Evolutionary conservation across 2,888 invertebrate genomes (phyloP).

Genomic region (Isoperla grammatica): DNA sequence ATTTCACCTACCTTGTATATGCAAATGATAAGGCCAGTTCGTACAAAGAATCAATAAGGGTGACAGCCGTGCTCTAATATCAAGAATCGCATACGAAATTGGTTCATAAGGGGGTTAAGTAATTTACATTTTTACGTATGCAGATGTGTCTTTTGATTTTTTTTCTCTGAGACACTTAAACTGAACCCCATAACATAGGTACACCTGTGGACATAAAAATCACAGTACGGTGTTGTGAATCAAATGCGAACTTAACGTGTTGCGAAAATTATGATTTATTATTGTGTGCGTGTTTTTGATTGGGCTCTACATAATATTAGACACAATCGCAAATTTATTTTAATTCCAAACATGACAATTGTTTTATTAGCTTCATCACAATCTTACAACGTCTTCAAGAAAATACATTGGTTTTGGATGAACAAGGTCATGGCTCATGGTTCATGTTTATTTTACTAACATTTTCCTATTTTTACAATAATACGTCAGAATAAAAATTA

Average conservation of each 20-base stretch:
- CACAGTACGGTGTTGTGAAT: too few species aligned
- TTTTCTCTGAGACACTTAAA: not conserved
- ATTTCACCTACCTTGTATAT: constrained; percentile 1
- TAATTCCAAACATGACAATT: too few species aligned
- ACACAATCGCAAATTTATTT: too few species aligned
- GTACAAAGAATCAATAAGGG: not conserved
- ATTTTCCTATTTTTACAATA: too few species aligned
- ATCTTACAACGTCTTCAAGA: too few species aligned
- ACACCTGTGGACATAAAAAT: not conserved
- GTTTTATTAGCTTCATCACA: too few species aligned
- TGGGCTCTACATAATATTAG: constrained; percentile 4
- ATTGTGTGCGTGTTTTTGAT: not conserved
- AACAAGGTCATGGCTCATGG: too few species aligned
- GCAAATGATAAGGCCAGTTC: not conserved
- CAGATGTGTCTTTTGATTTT: constrained; percentile 14
- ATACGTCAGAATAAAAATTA: too few species aligned
- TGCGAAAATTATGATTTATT: constrained; percentile 1
- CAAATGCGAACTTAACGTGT: too few species aligned
- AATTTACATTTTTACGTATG: constrained; percentile 5
- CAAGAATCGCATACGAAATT: constrained; percentile 5
- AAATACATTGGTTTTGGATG: too few species aligned
- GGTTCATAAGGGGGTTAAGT: not conserved
- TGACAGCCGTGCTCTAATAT: not conserved
- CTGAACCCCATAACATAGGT: not conserved
- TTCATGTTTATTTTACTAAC: too few species aligned